phyloP scores from a whole-genome alignment of 64 coral and sea anemone species.

The Pachyseris speciosa region DNA sequence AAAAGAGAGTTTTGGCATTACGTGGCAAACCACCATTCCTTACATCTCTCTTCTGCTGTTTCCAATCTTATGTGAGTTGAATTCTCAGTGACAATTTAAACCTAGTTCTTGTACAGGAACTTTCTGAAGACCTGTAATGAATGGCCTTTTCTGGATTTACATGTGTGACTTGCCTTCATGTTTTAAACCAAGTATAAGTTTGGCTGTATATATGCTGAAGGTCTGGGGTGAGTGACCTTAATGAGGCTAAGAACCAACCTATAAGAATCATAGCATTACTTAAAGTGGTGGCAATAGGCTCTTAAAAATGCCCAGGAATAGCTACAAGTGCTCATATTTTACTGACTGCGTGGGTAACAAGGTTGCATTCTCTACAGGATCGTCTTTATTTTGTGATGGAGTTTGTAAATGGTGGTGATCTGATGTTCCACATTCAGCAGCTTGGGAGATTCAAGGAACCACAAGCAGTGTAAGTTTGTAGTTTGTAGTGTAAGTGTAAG shows the following conservation, averaged over 20 bases:
- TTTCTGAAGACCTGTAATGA: not conserved
- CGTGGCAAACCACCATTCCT: constrained; percentile 91
- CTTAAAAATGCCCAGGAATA: too few relatives aligned
- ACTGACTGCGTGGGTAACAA: not conserved
- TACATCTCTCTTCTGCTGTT: constrained; percentile 96
- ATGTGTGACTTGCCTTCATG: too few relatives aligned
- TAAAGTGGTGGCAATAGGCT: too few relatives aligned
- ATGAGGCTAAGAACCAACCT: too few relatives aligned
- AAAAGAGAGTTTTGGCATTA: constrained; percentile 93
- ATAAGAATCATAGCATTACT: too few relatives aligned
- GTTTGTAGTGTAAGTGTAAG: not conserved
- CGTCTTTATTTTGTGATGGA: constrained; percentile 99
- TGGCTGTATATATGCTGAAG: too few relatives aligned
- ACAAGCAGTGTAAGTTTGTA: constrained; percentile 87
- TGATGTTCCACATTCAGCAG: constrained; percentile 99
- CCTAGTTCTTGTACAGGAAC: not conserved
- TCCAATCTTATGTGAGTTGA: constrained; percentile 81
- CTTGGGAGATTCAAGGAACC: constrained; percentile 96
- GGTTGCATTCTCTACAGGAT: constrained; percentile 69
- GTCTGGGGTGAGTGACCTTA: too few relatives aligned
- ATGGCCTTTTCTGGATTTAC: too few relatives aligned
- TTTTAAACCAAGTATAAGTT: too few relatives aligned
- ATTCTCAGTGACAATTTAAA: not conserved
- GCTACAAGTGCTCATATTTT: not conserved
- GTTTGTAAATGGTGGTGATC: constrained; percentile 97